Conservation (phyloP, 2,888 invertebrate genomes). For the Heterodera filipjevi region DNA sequence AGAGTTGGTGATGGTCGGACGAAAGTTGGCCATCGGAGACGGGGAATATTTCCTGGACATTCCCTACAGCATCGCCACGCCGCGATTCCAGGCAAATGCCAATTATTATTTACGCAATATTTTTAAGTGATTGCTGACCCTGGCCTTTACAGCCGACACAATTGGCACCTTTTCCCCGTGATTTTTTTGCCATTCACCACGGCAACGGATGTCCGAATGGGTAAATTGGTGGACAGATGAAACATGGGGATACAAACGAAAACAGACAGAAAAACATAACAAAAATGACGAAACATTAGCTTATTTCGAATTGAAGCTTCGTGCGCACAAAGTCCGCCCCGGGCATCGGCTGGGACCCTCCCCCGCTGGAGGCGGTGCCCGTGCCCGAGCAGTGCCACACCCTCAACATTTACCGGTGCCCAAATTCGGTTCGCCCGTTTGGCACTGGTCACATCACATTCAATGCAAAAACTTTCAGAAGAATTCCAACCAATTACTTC, state of each 20-base stretch:
- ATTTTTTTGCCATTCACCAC: conserved; percentile 31
- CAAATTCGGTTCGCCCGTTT: background rate
- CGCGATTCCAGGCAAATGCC: conserved; percentile 30
- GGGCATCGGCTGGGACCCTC: conserved; percentile 21
- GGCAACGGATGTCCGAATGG: conserved; percentile 34
- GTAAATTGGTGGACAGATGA: background rate
- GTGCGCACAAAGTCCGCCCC: conserved; percentile 16
- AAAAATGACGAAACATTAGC: background rate
- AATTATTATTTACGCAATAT: background rate
- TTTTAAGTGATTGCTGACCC: background rate
- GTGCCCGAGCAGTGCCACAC: conserved; percentile 32
- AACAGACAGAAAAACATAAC: no score
- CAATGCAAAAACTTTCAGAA: background rate
- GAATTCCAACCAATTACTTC: conserved; percentile 16
- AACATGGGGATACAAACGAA: background rate
- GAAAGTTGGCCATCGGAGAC: conserved; percentile 21
- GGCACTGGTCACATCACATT: background rate
- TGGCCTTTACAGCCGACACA: conserved; percentile 26
- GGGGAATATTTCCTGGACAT: conserved; percentile 36
- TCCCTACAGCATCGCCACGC: conserved; percentile 27
- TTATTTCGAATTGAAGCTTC: background rate
- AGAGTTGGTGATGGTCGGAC: conserved; percentile 25
- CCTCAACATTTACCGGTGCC: conserved; percentile 33
- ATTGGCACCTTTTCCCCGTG: conserved; percentile 19
- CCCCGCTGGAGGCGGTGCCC: conserved; percentile 12